These are phyloP conservation scores for Arvicanthis niloticus DNA, from an alignment of 2,113 vertebrate species.

Conservation along the genomic window DNA sequence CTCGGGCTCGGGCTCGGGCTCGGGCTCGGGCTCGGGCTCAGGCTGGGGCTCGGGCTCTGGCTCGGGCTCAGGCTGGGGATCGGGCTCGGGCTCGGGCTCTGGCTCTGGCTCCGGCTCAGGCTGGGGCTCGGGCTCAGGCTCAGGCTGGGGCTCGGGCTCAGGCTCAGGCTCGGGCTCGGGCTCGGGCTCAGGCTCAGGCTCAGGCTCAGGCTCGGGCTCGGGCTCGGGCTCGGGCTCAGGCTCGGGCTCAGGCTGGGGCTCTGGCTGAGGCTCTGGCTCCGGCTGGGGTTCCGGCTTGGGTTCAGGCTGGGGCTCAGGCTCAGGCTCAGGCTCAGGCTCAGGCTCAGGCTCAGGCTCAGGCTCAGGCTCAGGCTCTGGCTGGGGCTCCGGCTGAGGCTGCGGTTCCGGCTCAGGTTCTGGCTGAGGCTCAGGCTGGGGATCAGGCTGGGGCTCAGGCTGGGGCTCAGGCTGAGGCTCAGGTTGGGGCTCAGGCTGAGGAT, in stretches of 20 bases:
- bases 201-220: not conserved
- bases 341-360: not conserved
- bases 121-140: not conserved
- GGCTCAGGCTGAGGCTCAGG: not conserved
- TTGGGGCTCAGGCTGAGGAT: not conserved
- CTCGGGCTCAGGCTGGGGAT: not conserved
- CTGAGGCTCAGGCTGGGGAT: not conserved
- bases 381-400: rapidly evolving
- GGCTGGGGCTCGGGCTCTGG: not conserved
- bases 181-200: not conserved
- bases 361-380: not conserved
- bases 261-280: not conserved
- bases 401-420: not conserved
- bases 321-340: not conserved
- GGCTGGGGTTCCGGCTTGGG: not conserved
- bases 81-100: not conserved
- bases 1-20: not conserved
- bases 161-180: not conserved
- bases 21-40: rapidly evolving
- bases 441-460: not conserved
- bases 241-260: not conserved
- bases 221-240: not conserved
- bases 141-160: not conserved
- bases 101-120: rapidly evolving
- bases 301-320: not conserved